These are phyloP conservation scores for Dryococelus australis DNA, from an alignment of 2,888 invertebrate genomes.

Conservation along the genomic window DNA sequence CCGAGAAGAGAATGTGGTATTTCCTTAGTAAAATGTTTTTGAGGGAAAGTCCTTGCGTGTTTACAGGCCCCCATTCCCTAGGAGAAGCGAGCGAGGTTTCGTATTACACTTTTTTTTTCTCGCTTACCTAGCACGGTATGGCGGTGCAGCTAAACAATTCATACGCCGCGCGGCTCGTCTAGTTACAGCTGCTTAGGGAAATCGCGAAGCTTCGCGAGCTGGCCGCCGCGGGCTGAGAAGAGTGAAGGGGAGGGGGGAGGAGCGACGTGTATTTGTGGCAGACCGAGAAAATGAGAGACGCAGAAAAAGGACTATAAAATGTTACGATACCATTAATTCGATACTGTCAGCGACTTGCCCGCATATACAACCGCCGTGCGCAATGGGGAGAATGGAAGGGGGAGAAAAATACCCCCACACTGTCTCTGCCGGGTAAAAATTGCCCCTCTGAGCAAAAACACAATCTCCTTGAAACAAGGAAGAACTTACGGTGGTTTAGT, in stretches of 20 bases:
- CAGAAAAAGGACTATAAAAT: constrained; percentile 37
- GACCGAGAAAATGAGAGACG: constrained; percentile 39
- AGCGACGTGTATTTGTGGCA: constrained; percentile 30
- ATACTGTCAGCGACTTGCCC: constrained; percentile 22
- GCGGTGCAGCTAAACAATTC: constrained; percentile 31
- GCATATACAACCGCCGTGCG: background rate
- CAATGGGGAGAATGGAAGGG: background rate
- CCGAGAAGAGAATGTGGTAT: no score
- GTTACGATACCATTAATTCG: constrained; percentile 39
- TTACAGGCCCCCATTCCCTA: no score
- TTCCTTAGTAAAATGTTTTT: no score
- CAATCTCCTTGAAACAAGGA: no score
- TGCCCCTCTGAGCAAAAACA: background rate
- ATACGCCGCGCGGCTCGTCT: constrained; percentile 26
- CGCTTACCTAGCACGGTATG: background rate
- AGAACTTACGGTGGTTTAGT: no score
- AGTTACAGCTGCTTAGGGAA: constrained; percentile 39
- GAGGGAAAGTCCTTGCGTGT: no score
- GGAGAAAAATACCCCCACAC: background rate
- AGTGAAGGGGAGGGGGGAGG: background rate
- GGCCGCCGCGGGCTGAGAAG: background rate
- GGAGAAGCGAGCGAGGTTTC: no score
- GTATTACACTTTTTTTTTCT: background rate
- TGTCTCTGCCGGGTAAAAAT: background rate
- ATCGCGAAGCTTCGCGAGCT: constrained; percentile 3